These are phyloP conservation scores for Amniataba percoides DNA, from an alignment of 2,797 vertebrate genomes.

Conservation along the genomic window DNA sequence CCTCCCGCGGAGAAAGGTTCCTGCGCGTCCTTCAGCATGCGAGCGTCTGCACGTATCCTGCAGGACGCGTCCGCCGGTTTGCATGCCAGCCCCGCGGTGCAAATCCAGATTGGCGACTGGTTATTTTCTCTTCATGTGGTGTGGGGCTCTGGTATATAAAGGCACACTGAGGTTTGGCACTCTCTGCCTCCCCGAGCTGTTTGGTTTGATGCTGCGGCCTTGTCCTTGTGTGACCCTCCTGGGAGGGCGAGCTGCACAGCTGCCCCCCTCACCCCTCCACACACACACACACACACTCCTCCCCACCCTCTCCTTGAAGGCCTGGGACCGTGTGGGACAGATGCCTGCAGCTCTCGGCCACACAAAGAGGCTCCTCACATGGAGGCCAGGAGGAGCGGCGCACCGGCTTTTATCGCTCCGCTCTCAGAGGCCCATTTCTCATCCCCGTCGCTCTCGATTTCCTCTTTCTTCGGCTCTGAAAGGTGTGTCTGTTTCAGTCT, in stretches of 20 bases:
- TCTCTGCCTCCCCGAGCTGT: constrained; percentile 43
- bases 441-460: constrained; percentile 47
- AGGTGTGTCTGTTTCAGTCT: constrained; percentile 66
- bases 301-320: constrained; percentile 18
- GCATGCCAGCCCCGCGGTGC: constrained; percentile 47
- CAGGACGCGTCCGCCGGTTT: constrained; percentile 34
- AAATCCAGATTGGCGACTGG: constrained; percentile 65
- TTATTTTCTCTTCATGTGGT: constrained; percentile 72
- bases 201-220: constrained; percentile 62
- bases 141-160: constrained; percentile 69
- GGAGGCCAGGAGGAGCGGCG: constrained; percentile 37
- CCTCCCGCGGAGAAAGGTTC: constrained; percentile 20
- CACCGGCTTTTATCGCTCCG: constrained; percentile 37
- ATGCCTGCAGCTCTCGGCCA: constrained; percentile 58
- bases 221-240: constrained; percentile 75
- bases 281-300: too few relatives aligned
- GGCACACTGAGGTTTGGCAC: constrained; percentile 73
- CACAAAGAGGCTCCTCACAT: constrained; percentile 70
- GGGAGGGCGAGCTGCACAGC: constrained; percentile 59
- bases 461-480: constrained; percentile 54
- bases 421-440: constrained; percentile 46
- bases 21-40: constrained; percentile 8
- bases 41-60: constrained; percentile 23
- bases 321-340: constrained; percentile 38
- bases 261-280: not conserved